A percentile compares a stretch with the other conserved stretches of the same genome.
These are phyloP conservation scores for Metridium senile DNA, from an alignment of 92 coral and sea anemone genomes.

Conservation along the genomic window DNA sequence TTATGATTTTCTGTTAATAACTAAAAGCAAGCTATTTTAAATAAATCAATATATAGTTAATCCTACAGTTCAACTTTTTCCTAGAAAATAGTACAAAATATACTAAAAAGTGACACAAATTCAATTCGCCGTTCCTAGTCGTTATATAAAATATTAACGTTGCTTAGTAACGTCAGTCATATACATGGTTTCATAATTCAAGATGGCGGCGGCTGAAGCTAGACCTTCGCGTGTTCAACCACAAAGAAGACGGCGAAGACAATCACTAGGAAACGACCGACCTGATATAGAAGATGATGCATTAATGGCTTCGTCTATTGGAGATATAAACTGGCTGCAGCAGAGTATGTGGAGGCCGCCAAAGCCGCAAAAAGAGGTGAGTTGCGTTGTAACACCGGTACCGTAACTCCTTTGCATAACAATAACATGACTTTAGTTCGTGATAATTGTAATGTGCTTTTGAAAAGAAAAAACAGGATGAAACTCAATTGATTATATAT, in stretches of 20 bases:
- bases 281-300: constrained; percentile 92
- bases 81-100: too few species aligned
- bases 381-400: not conserved
- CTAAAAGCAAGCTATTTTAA: too few species aligned
- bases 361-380: constrained; percentile 47
- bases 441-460: too few species aligned
- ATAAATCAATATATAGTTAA: too few species aligned
- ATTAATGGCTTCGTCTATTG: constrained; percentile 93
- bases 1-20: too few species aligned
- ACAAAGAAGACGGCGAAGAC: constrained; percentile 77
- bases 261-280: constrained; percentile 57
- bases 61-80: too few species aligned
- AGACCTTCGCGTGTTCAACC: constrained; percentile 31
- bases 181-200: constrained; percentile 16
- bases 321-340: constrained; percentile 94
- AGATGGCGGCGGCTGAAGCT: constrained; percentile 79
- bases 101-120: too few species aligned
- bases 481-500: too few species aligned
- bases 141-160: constrained; percentile 1
- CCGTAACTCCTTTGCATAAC: too few species aligned
- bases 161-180: constrained; percentile 31
- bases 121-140: not conserved
- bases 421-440: too few species aligned
- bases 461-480: too few species aligned
- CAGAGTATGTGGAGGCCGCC: constrained; percentile 84